Evolutionary conservation across 2,113 vertebrate genomes (phyloP).

Genomic region (Phaethon lepturus): DNA sequence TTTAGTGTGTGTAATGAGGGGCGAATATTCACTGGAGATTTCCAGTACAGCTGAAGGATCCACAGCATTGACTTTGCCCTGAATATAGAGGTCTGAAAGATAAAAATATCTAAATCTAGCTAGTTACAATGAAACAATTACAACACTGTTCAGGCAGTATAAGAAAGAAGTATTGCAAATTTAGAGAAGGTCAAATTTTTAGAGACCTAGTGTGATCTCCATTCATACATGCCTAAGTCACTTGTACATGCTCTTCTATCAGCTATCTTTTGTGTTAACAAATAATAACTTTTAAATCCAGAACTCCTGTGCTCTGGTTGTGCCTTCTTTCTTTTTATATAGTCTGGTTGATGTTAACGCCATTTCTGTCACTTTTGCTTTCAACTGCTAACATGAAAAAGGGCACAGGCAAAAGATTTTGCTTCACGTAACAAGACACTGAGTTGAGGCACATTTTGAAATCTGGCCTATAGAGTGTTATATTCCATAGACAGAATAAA

Average conservation of each 20-base stretch:
- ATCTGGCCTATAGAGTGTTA: neutral
- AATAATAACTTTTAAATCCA: neutral
- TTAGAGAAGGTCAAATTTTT: neutral
- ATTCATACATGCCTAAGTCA: neutral
- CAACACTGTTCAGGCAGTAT: neutral
- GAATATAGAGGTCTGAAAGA: neutral
- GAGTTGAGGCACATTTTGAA: neutral
- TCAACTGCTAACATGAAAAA: neutral
- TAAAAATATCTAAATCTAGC: neutral
- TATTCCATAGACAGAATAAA: neutral
- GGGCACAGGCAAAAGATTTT: neutral
- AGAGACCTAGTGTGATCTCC: neutral
- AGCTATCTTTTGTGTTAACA: neutral
- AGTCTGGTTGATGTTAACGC: neutral
- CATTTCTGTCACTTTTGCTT: neutral
- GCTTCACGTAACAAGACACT: neutral
- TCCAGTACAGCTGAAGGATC: neutral
- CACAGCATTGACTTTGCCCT: neutral
- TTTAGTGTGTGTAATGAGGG: neutral
- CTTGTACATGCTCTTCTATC: neutral
- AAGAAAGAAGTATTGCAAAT: neutral
- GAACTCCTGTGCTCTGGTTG: neutral
- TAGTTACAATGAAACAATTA: neutral
- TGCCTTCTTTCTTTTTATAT: neutral
- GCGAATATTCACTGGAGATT: neutral